Evolutionary conservation across 2,888 invertebrate genomes (phyloP).

Genomic region (Lymantria dispar): DNA sequence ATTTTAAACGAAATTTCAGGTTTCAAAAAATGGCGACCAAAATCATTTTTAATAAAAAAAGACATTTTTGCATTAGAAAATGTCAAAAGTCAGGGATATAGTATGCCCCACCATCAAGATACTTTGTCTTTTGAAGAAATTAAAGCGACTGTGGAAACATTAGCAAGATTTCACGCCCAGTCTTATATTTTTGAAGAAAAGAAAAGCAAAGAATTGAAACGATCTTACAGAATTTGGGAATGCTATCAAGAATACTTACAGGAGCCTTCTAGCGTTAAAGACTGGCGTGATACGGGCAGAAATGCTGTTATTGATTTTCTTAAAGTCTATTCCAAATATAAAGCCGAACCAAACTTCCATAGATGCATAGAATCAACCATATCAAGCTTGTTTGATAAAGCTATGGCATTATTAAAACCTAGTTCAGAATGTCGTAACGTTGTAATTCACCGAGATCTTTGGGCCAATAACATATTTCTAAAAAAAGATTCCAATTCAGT

Average conservation of each 20-base stretch:
- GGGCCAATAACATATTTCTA: slow-evolving; percentile 84
- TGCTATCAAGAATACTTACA: slow-evolving; percentile 53
- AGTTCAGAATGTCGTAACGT: slow-evolving; percentile 70
- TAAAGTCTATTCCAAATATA: slow-evolving; percentile 56
- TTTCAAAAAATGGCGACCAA: slow-evolving; percentile 58
- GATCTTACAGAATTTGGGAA: slow-evolving; percentile 63
- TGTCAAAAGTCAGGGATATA: slow-evolving; percentile 52
- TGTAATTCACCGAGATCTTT: slow-evolving; percentile 83
- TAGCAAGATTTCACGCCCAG: slow-evolving; percentile 77
- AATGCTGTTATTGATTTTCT: slow-evolving; percentile 57
- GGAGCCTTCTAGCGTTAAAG: slow-evolving; percentile 42
- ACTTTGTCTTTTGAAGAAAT: slow-evolving; percentile 62
- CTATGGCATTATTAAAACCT: slow-evolving; percentile 58
- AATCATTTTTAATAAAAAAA: slow-evolving; percentile 45
- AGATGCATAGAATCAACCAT: slow-evolving; percentile 42
- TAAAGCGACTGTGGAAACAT: slow-evolving; percentile 44
- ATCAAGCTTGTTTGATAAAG: slow-evolving; percentile 43
- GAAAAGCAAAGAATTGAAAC: slow-evolving; percentile 50
- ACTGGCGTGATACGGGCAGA: slow-evolving; percentile 60
- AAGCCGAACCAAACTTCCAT: slow-evolving; percentile 39
- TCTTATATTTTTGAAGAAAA: slow-evolving; percentile 70
- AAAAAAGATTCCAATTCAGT: slow-evolving; percentile 47
- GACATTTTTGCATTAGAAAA: slow-evolving; percentile 71
- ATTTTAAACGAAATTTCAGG: slow-evolving; percentile 30
- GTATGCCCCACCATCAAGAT: slow-evolving; percentile 49